phyloP scores from a whole-genome alignment of 1,140 invertebrate species.

The Lordiphosa mommai region DNA sequence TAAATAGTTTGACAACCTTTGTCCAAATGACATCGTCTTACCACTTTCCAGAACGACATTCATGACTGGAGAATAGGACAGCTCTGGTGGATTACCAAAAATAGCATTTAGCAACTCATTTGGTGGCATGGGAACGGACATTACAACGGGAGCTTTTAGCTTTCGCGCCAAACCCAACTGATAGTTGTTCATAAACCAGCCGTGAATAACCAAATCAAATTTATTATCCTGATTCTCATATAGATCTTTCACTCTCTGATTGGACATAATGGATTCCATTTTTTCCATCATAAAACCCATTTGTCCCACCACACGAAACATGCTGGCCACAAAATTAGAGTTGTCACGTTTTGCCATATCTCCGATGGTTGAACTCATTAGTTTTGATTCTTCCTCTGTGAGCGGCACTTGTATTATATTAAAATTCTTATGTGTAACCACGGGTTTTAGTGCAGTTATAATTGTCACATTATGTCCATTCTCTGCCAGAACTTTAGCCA shows the following conservation, averaged over 20 bases:
- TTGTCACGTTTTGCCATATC: slow-evolving; percentile 18
- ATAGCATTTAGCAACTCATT: slow-evolving; percentile 8
- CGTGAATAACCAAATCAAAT: slow-evolving; percentile 38
- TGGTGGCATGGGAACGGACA: slow-evolving; percentile 4
- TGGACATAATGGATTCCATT: slow-evolving; percentile 16
- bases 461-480: slow-evolving; percentile 47
- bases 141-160: slow-evolving; percentile 27
- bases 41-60: slow-evolving; percentile 5
- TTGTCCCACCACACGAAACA: slow-evolving; percentile 3
- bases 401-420: slow-evolving; percentile 28
- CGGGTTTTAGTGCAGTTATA: slow-evolving; percentile 16
- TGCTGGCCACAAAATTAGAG: background rate
- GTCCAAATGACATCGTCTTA: slow-evolving; percentile 8
- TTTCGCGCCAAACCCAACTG: slow-evolving; percentile 32
- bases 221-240: slow-evolving; percentile 25
- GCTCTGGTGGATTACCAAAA: slow-evolving; percentile 30
- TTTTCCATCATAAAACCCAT: slow-evolving; percentile 9
- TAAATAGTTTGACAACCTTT: slow-evolving; percentile 7
- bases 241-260: slow-evolving; percentile 19
- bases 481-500: slow-evolving; percentile 29
- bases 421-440: slow-evolving; percentile 24
- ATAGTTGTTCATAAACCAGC: slow-evolving; percentile 31
- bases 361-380: slow-evolving; percentile 1
- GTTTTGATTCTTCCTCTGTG: slow-evolving; percentile 2
- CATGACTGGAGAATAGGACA: slow-evolving; percentile 23